Base-by-base conservation (phyloP, 2,113 vertebrate genomes). In the Cephalopterus ornatus region DNA sequence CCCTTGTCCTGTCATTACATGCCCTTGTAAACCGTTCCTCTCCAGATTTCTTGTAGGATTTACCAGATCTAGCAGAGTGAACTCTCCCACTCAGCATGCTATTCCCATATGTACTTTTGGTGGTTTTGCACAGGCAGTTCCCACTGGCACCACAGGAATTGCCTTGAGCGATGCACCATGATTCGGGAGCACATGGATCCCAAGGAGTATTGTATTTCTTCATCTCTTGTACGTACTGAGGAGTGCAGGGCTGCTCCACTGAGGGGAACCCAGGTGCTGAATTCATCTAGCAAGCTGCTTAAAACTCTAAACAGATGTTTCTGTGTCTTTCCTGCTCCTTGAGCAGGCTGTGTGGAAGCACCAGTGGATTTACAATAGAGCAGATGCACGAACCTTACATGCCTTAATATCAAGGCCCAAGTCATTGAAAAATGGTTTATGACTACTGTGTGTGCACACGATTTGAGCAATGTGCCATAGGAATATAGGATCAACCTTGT, bases 281-380 rank as follows among this genome's bases (percentile, higher is more conserved):
- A 92, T 96, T 92, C 85, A 67, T 93, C 42, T 97, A 89, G 97
- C 92, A 96, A 97, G 93, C 89, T 97, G 88, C 87, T 95, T 95
- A 52, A 97, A 95, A 97, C 78, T 95, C 93, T 63, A 65, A 94
- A 59, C 96, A 97, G 97, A 94, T 97, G 96, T 97, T 96, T 79
- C 85, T 77, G 79, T 85, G 61, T 88, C 96, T 96, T 93, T 84
- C 71, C 81, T 95, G 95, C 58, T 97, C 95, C 91, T 97, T 67
- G 37, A 82, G 88, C 95, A 94, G 95, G 47, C 96, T 85, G 91
- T 37, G 79, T 94, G 88, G 91, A 96, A 87, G 89, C 94, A 96
- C 82, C 41, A 95, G 89, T 88, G 93, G 93, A 87, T 94, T 96
- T 95, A 79, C 89, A 95, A 55, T 28, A 59, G 33, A 81, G 73